A percentile compares a stretch with the other conserved stretches of the same genome.
Conservation (phyloP, 2,113 vertebrate genomes). For the Menura novaehollandiae region DNA sequence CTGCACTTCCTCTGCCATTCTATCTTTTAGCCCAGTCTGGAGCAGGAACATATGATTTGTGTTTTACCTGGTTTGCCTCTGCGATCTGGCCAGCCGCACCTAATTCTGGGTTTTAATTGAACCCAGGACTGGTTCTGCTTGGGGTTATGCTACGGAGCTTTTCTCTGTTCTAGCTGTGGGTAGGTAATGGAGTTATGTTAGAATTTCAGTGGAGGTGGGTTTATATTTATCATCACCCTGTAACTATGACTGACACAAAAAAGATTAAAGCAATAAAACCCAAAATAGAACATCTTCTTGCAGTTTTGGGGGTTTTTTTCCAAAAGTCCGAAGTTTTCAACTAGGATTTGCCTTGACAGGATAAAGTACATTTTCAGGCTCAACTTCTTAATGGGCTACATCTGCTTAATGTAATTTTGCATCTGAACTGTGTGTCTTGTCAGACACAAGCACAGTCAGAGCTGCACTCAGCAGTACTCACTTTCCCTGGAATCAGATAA, state of each 20-base stretch:
- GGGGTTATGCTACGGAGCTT: not conserved
- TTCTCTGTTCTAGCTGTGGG: not conserved
- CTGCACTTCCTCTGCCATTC: not conserved
- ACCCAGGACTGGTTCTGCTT: not conserved
- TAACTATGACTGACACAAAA: constrained; percentile 3
- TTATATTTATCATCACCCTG: constrained; percentile 16
- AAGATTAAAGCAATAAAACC: constrained; percentile 23
- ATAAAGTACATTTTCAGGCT: constrained; percentile 31
- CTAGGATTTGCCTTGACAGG: constrained; percentile 55
- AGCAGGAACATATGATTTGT: not conserved
- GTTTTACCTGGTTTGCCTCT: not conserved
- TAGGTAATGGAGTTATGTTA: not conserved
- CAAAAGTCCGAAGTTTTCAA: constrained; percentile 5
- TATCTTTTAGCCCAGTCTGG: not conserved
- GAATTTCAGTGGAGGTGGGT: not conserved
- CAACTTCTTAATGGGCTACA: constrained; percentile 51
- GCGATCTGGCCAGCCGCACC: not conserved
- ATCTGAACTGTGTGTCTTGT: constrained; percentile 30
- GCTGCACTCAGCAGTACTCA: constrained; percentile 10
- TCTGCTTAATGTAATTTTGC: constrained; percentile 63
- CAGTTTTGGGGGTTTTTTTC: not conserved
- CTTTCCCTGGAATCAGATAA: constrained; percentile 59
- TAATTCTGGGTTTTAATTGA: not conserved
- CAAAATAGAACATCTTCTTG: constrained; percentile 25
- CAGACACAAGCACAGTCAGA: not conserved